Percentiles rank a stretch among this genome's conserved stretches.
Evolutionary conservation across 2,113 vertebrate genomes (phyloP).

Genomic region (Embiotoca jacksoni): DNA sequence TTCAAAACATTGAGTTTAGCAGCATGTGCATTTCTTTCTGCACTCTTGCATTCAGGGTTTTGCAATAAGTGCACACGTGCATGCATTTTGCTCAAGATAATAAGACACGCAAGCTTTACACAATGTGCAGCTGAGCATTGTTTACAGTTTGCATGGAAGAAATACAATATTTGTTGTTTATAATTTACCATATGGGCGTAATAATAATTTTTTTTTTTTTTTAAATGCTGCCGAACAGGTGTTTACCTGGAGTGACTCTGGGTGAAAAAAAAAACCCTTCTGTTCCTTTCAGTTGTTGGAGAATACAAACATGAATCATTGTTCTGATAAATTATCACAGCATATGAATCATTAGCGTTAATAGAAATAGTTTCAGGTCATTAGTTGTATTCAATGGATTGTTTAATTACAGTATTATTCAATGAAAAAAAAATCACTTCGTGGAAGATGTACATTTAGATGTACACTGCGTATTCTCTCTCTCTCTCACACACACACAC

Average conservation of each 20-base stretch:
- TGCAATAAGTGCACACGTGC: too few relatives aligned
- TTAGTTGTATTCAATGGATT: conserved; percentile 12
- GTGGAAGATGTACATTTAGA: not conserved
- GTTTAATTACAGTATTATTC: not conserved
- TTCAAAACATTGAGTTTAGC: too few relatives aligned
- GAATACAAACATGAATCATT: not conserved
- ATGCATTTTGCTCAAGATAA: not conserved
- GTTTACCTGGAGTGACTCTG: conserved; percentile 22
- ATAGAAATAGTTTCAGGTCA: conserved; percentile 8
- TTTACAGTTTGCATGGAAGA: not conserved
- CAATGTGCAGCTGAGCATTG: too few relatives aligned
- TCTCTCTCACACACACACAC: conserved; percentile 15
- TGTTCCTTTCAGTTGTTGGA: not conserved
- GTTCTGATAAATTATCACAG: conserved; percentile 6
- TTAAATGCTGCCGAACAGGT: conserved; percentile 24
- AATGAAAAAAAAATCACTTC: not conserved
- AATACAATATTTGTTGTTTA: not conserved
- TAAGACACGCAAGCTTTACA: too few relatives aligned
- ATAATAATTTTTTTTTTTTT: not conserved
- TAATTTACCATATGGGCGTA: conserved; percentile 5
- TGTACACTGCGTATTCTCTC: not conserved
- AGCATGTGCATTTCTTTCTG: too few relatives aligned
- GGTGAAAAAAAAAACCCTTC: not conserved
- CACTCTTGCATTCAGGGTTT: too few relatives aligned
- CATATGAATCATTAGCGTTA: conserved; percentile 26